Evolutionary conservation across 37 sponge, comb jelly and placozoan genomes (phyloP), one percentile per base, ranked within the genome.

Genomic region (Halichondria panicea): DNA sequence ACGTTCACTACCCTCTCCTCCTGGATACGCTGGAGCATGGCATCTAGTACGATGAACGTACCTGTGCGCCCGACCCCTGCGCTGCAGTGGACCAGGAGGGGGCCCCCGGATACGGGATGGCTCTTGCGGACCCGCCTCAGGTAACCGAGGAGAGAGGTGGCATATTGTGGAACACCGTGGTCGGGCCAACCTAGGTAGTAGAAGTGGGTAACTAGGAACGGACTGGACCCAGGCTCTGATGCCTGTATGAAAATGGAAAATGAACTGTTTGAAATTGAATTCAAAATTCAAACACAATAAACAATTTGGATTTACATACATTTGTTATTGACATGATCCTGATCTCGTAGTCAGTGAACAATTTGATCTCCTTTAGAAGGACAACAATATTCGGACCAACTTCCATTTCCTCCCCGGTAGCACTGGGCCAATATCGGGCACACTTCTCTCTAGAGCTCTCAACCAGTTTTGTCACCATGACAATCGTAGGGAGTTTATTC

Each of bases 351-450:
- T 88, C 84, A 36, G 84, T 59, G 62, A 70, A 84, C 0, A 19
- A 63, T 15, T 76, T 50, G 4, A 43, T n/a, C 22, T 30, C 21
- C 41, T 33, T 63, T 38, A 88, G 64, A 22, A 57, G 84, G 18
- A 88, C 75, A 22, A 6, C 25, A 25, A 88, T n/a, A 24, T 34
- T 43, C 19, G 22, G 25, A 30, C 40, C 41, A 15, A 43, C 27
- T 18, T 48, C 55, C 55, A 73, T 28, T 15, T 18, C 5, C 0
- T 82, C 75, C 11, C 50, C 70, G 36, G 68, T 78, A 34, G 48
- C 78, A 0, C 82, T 71, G 1, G 92, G 92, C 92, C 92, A 91
- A 54, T 91, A 91, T 60, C 56, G 83, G 65, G 68, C 72, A 82
- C 92, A 91, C 43, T 91, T 91, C 54, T 66, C 67, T 81, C 43